Evolutionary conservation across 2,797 vertebrate genomes (phyloP).

Genomic region (Parotocinclus haroldoi): DNA sequence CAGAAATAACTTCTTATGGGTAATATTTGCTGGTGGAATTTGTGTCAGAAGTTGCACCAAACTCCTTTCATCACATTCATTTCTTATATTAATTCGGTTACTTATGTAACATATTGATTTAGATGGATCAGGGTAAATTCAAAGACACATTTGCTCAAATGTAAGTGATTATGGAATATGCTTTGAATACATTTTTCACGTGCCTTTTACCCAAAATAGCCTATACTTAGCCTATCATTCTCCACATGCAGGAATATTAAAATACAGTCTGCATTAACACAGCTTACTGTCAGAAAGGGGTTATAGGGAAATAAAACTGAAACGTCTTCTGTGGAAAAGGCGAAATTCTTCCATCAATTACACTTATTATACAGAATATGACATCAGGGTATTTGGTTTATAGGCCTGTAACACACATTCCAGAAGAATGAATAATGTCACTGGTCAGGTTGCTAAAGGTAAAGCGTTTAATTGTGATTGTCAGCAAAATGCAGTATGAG

Average conservation of each 20-base stretch:
- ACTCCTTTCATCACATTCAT: background rate
- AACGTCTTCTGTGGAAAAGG: no score
- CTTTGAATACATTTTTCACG: no score
- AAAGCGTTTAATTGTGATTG: no score
- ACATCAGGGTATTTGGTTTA: background rate
- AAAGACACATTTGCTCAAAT: no score
- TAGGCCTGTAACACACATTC: background rate
- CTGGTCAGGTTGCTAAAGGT: background rate
- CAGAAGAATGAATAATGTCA: background rate
- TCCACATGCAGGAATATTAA: no score
- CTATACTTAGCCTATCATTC: no score
- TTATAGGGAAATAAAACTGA: no score
- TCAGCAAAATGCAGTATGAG: background rate
- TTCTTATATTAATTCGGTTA: background rate
- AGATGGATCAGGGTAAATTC: background rate
- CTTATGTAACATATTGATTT: background rate
- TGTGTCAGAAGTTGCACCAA: conserved; percentile 6
- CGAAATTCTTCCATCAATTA: background rate
- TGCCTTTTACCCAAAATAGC: no score
- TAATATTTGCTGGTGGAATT: conserved; percentile 32
- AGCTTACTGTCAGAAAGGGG: no score
- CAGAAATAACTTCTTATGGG: conserved; percentile 38
- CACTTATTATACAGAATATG: background rate
- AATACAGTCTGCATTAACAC: no score
- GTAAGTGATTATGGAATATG: no score